A percentile compares a stretch with the other conserved stretches of the same genome.
Conservation (phyloP, 2,113 vertebrate species). For the Hylia prasina region DNA sequence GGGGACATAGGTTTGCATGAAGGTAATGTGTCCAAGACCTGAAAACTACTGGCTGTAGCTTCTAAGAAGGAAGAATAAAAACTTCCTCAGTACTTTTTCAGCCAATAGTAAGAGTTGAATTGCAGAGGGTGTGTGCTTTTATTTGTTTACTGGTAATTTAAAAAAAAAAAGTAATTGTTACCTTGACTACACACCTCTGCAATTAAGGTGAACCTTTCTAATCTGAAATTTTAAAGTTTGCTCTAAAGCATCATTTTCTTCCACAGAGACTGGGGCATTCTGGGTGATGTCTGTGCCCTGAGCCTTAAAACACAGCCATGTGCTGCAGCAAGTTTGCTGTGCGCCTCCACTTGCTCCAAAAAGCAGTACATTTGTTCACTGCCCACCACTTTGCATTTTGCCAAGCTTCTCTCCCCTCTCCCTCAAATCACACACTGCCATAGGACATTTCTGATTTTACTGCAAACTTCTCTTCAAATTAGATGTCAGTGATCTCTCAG, state of each 20-base stretch:
- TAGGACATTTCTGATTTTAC: background rate
- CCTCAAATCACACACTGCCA: background rate
- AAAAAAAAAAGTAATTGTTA: background rate
- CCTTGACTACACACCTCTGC: background rate
- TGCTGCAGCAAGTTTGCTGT: background rate
- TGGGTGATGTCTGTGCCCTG: background rate
- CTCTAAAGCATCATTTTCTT: background rate
- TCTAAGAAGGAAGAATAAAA: background rate
- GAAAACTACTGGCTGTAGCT: background rate
- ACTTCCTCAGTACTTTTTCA: background rate
- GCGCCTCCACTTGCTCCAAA: background rate
- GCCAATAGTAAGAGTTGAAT: background rate
- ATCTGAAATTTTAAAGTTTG: background rate
- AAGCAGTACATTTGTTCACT: background rate
- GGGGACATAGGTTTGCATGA: background rate
- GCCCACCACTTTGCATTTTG: background rate
- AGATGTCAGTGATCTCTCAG: background rate
- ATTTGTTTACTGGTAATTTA: background rate
- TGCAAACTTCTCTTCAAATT: background rate
- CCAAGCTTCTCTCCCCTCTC: background rate
- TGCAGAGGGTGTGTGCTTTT: accelerated
- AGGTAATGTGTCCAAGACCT: background rate
- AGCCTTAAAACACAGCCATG: background rate
- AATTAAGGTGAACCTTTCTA: background rate
- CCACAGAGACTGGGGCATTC: background rate